These are phyloP conservation scores for Drosophila prostipennis DNA, from an alignment of 2,888 invertebrate species.

Conservation along the genomic window DNA sequence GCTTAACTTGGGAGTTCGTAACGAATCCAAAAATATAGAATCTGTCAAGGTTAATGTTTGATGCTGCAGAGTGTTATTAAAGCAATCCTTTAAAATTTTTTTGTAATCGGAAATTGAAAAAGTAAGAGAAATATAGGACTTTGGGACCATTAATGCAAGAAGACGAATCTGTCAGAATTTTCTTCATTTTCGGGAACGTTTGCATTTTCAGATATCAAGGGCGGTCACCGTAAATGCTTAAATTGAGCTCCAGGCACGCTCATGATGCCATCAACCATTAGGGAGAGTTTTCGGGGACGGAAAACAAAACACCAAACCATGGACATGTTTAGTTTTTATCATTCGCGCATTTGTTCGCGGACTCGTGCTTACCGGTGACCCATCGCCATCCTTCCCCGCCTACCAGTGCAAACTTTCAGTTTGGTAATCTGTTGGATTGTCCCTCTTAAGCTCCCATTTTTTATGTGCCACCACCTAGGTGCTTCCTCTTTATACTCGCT, in stretches of 20 bases:
- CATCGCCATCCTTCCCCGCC: slow-evolving; percentile 10
- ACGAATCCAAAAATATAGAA: too few species aligned
- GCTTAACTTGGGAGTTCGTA: too few species aligned
- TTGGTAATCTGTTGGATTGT: slow-evolving; percentile 39
- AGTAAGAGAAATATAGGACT: too few species aligned
- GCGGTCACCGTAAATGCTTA: slow-evolving; percentile 49
- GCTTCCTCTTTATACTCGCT: neutral
- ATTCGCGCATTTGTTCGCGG: slow-evolving; percentile 47
- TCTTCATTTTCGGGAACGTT: neutral
- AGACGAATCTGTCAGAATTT: neutral
- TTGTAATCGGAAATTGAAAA: too few species aligned
- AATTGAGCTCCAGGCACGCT: slow-evolving; percentile 44
- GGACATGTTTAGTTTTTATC: slow-evolving; percentile 70
- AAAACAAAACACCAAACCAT: slow-evolving; percentile 33
- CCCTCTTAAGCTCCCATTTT: slow-evolving; percentile 13
- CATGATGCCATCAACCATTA: slow-evolving; percentile 30
- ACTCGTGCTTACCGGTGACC: slow-evolving; percentile 30
- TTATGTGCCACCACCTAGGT: neutral
- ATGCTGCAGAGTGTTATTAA: too few species aligned
- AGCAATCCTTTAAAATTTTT: too few species aligned
- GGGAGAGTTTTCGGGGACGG: slow-evolving; percentile 20
- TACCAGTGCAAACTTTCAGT: slow-evolving; percentile 4
- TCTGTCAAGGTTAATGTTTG: too few species aligned
- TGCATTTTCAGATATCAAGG: slow-evolving; percentile 6
- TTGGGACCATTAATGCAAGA: too few species aligned